A percentile compares a stretch with the other conserved stretches of the same genome.
phyloP scores from a whole-genome alignment of 1,140 invertebrate genomes.

The Plutomurus gul region DNA sequence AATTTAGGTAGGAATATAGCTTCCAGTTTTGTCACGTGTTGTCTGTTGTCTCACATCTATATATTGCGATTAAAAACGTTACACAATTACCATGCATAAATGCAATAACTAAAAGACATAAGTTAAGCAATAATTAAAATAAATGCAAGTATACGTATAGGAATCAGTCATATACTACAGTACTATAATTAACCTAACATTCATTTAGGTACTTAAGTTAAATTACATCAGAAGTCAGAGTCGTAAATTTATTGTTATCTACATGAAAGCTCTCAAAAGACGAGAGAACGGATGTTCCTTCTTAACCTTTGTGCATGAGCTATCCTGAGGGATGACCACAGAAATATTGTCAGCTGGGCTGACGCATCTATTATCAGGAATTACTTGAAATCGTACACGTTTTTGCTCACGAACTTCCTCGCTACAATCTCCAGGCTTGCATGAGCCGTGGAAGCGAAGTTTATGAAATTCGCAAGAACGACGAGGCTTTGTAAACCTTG shows the following conservation, averaged over 20 bases:
- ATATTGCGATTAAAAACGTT: too few relatives aligned
- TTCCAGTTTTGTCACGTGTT: neutral
- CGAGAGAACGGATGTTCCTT: neutral
- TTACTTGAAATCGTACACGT: neutral
- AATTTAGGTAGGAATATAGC: neutral
- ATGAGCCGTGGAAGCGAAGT: conserved; percentile 24
- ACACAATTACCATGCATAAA: too few relatives aligned
- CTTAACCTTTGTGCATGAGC: neutral
- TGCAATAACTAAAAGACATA: too few relatives aligned
- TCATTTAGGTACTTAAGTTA: neutral
- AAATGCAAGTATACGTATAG: too few relatives aligned
- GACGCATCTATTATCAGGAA: neutral
- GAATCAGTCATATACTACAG: too few relatives aligned
- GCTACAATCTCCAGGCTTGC: neutral
- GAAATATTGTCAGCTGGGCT: too few relatives aligned
- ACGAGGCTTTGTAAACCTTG: conserved; percentile 35
- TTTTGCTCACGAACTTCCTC: neutral
- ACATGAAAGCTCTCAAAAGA: neutral
- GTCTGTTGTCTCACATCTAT: too few relatives aligned
- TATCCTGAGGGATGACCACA: neutral
- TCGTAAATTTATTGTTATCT: neutral
- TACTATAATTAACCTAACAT: neutral
- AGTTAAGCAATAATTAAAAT: too few relatives aligned
- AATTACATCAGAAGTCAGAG: neutral
- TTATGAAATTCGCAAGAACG: conserved; percentile 30